Evolutionary conservation across 1,140 invertebrate genomes (phyloP), one percentile per base, ranked within the genome.

Genomic region (Saccostrea echinata): DNA sequence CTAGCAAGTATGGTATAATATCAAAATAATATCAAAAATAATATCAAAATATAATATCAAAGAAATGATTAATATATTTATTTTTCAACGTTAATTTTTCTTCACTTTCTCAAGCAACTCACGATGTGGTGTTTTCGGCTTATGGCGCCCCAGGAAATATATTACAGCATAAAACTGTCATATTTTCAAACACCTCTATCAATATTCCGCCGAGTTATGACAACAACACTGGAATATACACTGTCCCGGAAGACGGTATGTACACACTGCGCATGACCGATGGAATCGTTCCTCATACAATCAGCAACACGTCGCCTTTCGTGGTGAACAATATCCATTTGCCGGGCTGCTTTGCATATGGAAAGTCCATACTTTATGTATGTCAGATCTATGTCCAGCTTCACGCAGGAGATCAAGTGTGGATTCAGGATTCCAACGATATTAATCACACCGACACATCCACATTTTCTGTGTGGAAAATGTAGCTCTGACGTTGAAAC

Each of bases 321-420:
- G 27, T 76, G 68, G 24, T 76, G 24, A 33, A 76, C 16, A 18
- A 33, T 16, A 12, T 3, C 0, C 68, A 3, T 27, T 27, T 33
- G 68, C 24, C 68, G 12, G 68, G 68, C 30, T 76, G 68, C 68
- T 76, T 30, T 76, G 27, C 30, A 33, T 9, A 33, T 76, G 27
- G 27, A 33, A 18, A 64, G 21, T 8, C 21, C 18, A 33, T 27
- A 33, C 13, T 76, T 76, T 12, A 24, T 4, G 68, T 76, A 4
- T 76, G 68, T 33, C 68, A 76, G 27, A 76, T 76, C 12, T 76
- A 76, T 30, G 68, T 76, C 68, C 30, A 76, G 16, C 68, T 76
- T 18, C 68, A 18, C 3, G 68, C 27, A 13, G 68, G 68, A 76
- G 27, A 76, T 12, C 27, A 30, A 16, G 27, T 76, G 13, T 76